Evolutionary conservation across 2,888 invertebrate genomes (phyloP), one percentile per base, ranked within the genome.

Genomic region (Drosophila subquinaria): DNA sequence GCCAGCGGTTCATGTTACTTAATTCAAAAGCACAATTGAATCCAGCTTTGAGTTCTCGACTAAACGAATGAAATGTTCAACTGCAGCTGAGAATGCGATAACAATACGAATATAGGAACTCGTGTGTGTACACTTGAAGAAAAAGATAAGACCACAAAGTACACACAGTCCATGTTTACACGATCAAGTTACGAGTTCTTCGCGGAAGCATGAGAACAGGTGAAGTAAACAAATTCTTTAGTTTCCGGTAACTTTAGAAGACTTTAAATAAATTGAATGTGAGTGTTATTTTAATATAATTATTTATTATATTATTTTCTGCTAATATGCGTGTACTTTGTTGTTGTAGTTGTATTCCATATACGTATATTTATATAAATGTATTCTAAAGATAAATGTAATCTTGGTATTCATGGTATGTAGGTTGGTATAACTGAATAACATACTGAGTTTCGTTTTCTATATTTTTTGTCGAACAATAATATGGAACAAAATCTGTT

Each of bases 291-390:
- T 65, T 52, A 68, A 61, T 78, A 74, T 53, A 50, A 66, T 84
- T 71, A 79, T 81, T 72, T 89, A 82, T 77, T 88, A 67, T 47
- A 71, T 75, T 79, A 74, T 79, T 79, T 79, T 87, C 68, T 82
- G 89, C 89, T 85, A 84, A 73, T 89, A 87, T 89, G 87, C 77
- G 68, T 73, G 88, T 86, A 79, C 69, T 71, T 74, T 89, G 75
- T 73, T 88, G 73, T 82, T 72, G 50, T 61, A 68, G 59, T 74
- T 73, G 66, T 73, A 65, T 79, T 63, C 47, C 57, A 77, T 60
- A 63, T 70, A 79, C 67, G 76, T 69, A 79, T 79, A 64, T 63
- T 66, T 78, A 69, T 75, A 69, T 69, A 84, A 67, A 73, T 80
- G 53, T 65, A 50, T 59, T 65, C 33, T 77, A 64, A 57, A 52